A percentile compares a stretch with the other conserved stretches of the same genome.
These are phyloP conservation scores for Oryzias javanicus DNA, from an alignment of 2,113 vertebrate genomes.

Conservation along the genomic window DNA sequence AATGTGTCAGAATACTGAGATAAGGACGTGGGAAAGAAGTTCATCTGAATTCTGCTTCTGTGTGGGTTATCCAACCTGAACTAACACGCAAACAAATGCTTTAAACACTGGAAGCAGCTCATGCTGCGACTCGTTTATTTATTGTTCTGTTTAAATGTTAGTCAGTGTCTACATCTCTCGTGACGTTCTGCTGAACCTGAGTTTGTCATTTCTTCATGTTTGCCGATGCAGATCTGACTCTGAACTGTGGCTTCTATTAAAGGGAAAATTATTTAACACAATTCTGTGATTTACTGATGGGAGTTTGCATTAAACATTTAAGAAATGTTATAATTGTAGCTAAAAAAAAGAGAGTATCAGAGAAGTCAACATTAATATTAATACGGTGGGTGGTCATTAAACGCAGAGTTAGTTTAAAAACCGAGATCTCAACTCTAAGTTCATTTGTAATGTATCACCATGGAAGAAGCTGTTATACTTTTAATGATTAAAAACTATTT, in stretches of 20 bases:
- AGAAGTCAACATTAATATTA: too few species aligned
- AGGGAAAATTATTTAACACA: constrained; percentile 49
- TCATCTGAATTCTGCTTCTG: too few species aligned
- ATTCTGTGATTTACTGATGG: not conserved
- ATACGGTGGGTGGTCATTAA: too few species aligned
- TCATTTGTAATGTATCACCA: too few species aligned
- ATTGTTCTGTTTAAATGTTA: not conserved
- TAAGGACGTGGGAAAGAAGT: too few species aligned
- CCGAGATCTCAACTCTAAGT: too few species aligned
- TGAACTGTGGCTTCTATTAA: constrained; percentile 4
- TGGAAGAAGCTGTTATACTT: too few species aligned
- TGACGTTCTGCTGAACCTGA: not conserved
- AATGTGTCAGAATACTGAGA: too few species aligned
- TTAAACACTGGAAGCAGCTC: constrained; percentile 9
- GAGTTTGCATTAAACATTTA: not conserved
- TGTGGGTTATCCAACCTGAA: not conserved
- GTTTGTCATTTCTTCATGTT: not conserved
- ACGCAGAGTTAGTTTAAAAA: too few species aligned
- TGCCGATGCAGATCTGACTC: not conserved
- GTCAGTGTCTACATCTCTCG: not conserved
- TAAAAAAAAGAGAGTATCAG: too few species aligned
- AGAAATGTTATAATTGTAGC: too few species aligned
- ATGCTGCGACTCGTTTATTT: not conserved
- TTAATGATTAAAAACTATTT: too few species aligned
- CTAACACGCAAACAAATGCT: not conserved